A percentile compares a stretch with the other conserved stretches of the same genome.
These are phyloP conservation scores for Amphiduros pacificus DNA, from an alignment of 2,888 invertebrate genomes.

Conservation along the genomic window DNA sequence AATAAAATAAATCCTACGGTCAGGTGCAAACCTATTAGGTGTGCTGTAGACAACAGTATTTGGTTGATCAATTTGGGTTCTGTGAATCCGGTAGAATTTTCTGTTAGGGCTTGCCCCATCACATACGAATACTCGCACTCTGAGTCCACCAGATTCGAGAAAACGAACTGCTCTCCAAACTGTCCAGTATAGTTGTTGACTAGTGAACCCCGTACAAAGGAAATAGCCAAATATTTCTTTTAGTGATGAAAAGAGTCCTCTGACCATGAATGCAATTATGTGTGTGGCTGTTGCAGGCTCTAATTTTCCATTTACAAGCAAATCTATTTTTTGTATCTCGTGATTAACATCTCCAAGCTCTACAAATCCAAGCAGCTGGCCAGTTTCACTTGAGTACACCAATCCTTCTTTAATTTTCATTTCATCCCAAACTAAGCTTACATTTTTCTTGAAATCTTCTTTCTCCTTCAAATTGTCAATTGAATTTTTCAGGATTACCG, in stretches of 20 bases:
- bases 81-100: background rate
- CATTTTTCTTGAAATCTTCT: too few relatives aligned
- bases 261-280: background rate
- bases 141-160: background rate
- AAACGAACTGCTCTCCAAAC: background rate
- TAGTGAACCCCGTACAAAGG: background rate
- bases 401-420: background rate
- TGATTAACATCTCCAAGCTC: background rate
- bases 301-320: background rate
- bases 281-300: background rate
- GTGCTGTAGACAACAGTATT: background rate
- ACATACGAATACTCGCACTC: background rate
- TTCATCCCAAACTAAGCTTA: background rate
- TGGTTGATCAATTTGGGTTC: background rate
- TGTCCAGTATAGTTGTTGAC: background rate
- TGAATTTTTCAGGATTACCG: background rate
- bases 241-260: background rate
- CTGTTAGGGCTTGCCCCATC: background rate
- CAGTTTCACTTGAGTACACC: background rate
- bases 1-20: background rate
- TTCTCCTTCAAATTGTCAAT: too few relatives aligned
- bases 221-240: background rate
- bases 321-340: background rate
- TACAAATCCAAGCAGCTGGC: background rate
- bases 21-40: too few relatives aligned